Evolutionary conservation across 2,888 invertebrate species (phyloP).

Genomic region (Meghimatium bilineatum): DNA sequence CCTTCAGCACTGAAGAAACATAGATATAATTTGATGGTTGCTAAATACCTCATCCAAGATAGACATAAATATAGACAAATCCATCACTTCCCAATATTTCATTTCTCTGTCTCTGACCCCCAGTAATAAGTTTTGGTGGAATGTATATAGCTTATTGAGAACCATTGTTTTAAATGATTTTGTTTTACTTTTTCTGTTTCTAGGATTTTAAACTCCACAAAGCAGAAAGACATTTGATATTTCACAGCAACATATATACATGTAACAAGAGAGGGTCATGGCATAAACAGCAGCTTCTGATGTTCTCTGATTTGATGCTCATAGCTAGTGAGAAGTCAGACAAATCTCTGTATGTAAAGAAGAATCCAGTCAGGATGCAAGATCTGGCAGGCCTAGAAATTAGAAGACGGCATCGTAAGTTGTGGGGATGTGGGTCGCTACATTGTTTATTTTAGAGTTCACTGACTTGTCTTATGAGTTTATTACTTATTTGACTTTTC

Average conservation of each 20-base stretch:
- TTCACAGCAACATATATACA: conserved; percentile 68
- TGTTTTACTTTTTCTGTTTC: conserved; percentile 32
- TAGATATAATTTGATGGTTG: too few relatives aligned
- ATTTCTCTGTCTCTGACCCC: too few relatives aligned
- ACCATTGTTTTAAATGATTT: too few relatives aligned
- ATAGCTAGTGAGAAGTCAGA: conserved; percentile 63
- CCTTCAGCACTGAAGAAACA: too few relatives aligned
- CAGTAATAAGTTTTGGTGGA: too few relatives aligned
- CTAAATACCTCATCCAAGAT: too few relatives aligned
- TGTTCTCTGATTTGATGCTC: conserved; percentile 72
- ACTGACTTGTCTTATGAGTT: too few relatives aligned
- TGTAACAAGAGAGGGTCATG: conserved; percentile 64
- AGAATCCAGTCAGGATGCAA: conserved; percentile 65
- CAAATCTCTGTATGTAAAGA: conserved; percentile 64
- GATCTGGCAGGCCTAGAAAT: conserved; percentile 66
- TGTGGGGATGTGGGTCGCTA: background rate
- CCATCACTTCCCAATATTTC: too few relatives aligned
- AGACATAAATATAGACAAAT: too few relatives aligned
- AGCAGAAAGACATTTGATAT: conserved; percentile 71
- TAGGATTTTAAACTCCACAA: conserved; percentile 72
- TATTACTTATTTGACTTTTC: too few relatives aligned
- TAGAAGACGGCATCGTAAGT: conserved; percentile 64
- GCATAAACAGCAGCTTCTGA: conserved; percentile 63
- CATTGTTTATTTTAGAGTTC: background rate
- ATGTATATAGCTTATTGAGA: too few relatives aligned